Conservation (phyloP, 2,888 invertebrate species). For the Carterocephalus palaemon region DNA sequence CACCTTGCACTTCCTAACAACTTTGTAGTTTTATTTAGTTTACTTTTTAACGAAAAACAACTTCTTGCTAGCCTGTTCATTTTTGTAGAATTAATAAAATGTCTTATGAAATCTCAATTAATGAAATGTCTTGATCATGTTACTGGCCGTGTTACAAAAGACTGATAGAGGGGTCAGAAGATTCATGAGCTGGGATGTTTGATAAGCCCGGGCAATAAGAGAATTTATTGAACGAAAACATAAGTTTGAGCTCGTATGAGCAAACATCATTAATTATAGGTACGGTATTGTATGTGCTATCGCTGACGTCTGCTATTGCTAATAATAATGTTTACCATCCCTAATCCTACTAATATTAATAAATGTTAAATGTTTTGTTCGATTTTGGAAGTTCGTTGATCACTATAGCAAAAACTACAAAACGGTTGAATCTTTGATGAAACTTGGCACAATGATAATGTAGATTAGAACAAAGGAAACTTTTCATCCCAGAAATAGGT, state of each 20-base stretch:
- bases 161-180: slow-evolving; percentile 68
- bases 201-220: slow-evolving; percentile 31
- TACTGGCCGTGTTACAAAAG: slow-evolving; percentile 48
- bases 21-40: slow-evolving; percentile 3
- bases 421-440: too few species aligned
- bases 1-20: slow-evolving; percentile 26
- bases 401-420: too few species aligned
- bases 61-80: slow-evolving; percentile 12
- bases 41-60: slow-evolving; percentile 13
- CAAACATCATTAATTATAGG: slow-evolving; percentile 32
- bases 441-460: too few species aligned
- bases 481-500: too few species aligned
- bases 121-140: slow-evolving; percentile 41
- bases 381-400: too few species aligned
- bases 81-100: slow-evolving; percentile 2
- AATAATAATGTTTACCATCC: too few species aligned
- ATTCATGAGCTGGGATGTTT: slow-evolving; percentile 19
- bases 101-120: slow-evolving; percentile 2
- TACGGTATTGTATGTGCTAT: background rate
- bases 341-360: too few species aligned
- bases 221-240: slow-evolving; percentile 43
- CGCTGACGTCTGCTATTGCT: background rate
- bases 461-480: too few species aligned
- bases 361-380: too few species aligned
- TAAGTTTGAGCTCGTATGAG: slow-evolving; percentile 1